phyloP scores from a whole-genome alignment of 2,113 vertebrate species.

The Procapra przewalskii region DNA sequence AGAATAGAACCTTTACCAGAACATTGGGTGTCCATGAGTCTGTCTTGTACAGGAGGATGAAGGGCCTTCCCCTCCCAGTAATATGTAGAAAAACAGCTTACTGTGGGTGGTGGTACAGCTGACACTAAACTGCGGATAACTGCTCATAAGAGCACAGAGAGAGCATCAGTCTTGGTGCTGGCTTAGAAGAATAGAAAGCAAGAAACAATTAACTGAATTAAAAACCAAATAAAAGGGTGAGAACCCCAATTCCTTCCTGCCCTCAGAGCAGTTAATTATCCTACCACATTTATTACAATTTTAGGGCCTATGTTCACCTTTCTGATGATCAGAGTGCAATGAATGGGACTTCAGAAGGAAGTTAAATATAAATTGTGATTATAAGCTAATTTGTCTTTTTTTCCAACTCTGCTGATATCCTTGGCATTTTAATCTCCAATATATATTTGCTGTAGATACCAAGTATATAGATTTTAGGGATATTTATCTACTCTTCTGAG shows the following conservation, averaged over 20 bases:
- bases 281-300: neutral
- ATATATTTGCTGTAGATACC: neutral
- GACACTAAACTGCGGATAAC: neutral
- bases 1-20: neutral
- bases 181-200: neutral
- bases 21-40: neutral
- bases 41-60: neutral
- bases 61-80: neutral
- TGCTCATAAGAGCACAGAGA: neutral
- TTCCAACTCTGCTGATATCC: neutral
- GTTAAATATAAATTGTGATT: neutral
- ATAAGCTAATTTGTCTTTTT: neutral
- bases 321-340: neutral
- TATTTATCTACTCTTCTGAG: neutral
- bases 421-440: neutral
- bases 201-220: neutral
- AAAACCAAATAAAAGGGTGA: neutral
- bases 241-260: neutral
- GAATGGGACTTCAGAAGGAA: neutral
- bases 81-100: neutral
- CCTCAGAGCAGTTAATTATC: neutral
- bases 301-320: neutral
- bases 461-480: neutral
- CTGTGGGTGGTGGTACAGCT: neutral
- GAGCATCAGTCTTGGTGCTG: neutral